phyloP scores from a whole-genome alignment of 2,113 vertebrate species.

The Crotalus horridus region DNA sequence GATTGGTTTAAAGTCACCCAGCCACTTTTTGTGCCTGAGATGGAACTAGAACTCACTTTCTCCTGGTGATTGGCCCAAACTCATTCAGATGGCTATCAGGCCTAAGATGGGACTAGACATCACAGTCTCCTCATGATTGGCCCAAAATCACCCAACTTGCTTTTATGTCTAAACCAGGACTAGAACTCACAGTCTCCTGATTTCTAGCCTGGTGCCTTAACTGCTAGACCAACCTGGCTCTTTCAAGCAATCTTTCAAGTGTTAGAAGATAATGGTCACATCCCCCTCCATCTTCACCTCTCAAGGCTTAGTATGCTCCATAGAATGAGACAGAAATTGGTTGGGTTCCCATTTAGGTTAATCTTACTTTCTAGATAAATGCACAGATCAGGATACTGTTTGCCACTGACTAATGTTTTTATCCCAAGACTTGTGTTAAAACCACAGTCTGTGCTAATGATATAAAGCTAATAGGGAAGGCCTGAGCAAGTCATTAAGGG shows the following conservation, averaged over 20 bases:
- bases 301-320: background rate
- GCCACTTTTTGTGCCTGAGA: too few species aligned
- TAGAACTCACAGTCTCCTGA: background rate
- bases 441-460: background rate
- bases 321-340: background rate
- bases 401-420: background rate
- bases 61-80: too few species aligned
- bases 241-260: background rate
- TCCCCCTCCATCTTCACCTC: background rate
- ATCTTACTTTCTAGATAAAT: background rate
- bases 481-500: background rate
- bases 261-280: background rate
- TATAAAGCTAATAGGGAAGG: background rate
- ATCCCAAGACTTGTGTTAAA: background rate
- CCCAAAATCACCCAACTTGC: too few species aligned
- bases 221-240: background rate
- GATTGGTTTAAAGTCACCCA: too few species aligned
- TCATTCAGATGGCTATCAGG: too few species aligned
- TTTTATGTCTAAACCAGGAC: too few species aligned
- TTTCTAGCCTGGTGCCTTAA: background rate
- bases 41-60: too few species aligned
- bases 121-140: too few species aligned
- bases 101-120: too few species aligned
- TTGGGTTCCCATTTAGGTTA: background rate
- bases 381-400: background rate